phyloP scores from a whole-genome alignment of 2,113 vertebrate genomes.

The Protomyctophum bolini region DNA sequence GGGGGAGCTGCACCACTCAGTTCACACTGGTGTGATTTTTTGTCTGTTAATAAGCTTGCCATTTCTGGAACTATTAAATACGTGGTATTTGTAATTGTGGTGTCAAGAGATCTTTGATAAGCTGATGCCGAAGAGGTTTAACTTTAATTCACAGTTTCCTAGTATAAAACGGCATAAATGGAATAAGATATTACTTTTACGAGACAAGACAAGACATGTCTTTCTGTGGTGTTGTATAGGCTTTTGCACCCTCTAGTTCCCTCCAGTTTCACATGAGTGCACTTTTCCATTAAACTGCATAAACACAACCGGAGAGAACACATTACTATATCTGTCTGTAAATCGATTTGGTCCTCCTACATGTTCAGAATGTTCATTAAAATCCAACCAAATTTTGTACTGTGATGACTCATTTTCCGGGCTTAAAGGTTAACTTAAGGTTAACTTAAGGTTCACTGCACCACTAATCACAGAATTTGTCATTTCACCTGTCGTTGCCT shows the following conservation, averaged over 20 bases:
- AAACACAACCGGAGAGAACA: constrained; percentile 52
- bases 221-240: constrained; percentile 11
- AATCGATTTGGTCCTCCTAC: constrained; percentile 64
- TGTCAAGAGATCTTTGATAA: constrained; percentile 17
- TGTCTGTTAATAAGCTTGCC: too few relatives aligned
- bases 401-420: constrained; percentile 29
- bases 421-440: constrained; percentile 28
- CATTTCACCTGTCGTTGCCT: constrained; percentile 60
- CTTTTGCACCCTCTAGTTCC: constrained; percentile 57
- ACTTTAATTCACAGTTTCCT: neutral
- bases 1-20: too few relatives aligned
- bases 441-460: constrained; percentile 42
- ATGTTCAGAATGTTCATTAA: constrained; percentile 65
- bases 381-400: constrained; percentile 48
- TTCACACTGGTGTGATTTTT: too few relatives aligned
- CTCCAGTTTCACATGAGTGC: constrained; percentile 59
- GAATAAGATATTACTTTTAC: constrained; percentile 24
- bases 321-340: constrained; percentile 61
- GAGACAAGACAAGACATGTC: constrained; percentile 32
- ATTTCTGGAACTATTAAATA: constrained; percentile 15
- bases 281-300: constrained; percentile 67
- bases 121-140: constrained; percentile 11
- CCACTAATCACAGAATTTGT: constrained; percentile 47
- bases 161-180: constrained; percentile 18
- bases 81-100: constrained; percentile 1